Evolutionary conservation across 2,797 vertebrate species (phyloP), one percentile per base, ranked within the genome.

Genomic region (Pristis pectinata): DNA sequence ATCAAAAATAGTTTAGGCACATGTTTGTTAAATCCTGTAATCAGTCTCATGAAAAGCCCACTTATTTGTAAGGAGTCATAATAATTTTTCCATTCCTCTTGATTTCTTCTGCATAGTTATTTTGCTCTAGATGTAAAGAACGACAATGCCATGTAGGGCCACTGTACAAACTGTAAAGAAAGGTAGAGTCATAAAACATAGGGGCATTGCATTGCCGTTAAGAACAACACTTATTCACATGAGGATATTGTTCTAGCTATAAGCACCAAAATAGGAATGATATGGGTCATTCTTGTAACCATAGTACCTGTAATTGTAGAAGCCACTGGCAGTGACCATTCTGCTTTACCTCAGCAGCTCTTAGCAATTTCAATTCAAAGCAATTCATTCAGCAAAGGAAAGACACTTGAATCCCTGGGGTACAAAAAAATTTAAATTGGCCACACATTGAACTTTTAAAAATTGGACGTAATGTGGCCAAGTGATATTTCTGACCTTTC

Each of bases 401-500:
- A 72, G 19, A 24, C 64, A 93, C 41, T 49, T 93, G 64, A 70
- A 94, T 9, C 5, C 70, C 67, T 10, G 34, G 49, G 77, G 53
- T 49, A 17, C 30, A 53, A n/a, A 89, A 76, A 94, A 76, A 53
- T 93, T 30, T 27, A 24, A 41, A 74, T 8, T 72, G 24, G 53
- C 49, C 24, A 49, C 67, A 76, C 17, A 22, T 11, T 76, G 44
- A 76, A 94, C 41, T 72, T 94, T 76, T 49, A 94, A 94, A 76
- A 94, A 44, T 3, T 22, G 41, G 19, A 91, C 91, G 59, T 24
- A 91, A 41, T 87, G 59, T 49, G 41, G 41, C 2, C 91, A 72
- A 41, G 30, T 93, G n/a, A 59, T 34, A 93, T 49, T 93, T 93
- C 8, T 70, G 92, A 49, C 92, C 92, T 93, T 37, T 59, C 9